A percentile compares a stretch with the other conserved stretches of the same genome.
phyloP scores from a whole-genome alignment of 2,113 vertebrate species.

The Mungos mungo region DNA sequence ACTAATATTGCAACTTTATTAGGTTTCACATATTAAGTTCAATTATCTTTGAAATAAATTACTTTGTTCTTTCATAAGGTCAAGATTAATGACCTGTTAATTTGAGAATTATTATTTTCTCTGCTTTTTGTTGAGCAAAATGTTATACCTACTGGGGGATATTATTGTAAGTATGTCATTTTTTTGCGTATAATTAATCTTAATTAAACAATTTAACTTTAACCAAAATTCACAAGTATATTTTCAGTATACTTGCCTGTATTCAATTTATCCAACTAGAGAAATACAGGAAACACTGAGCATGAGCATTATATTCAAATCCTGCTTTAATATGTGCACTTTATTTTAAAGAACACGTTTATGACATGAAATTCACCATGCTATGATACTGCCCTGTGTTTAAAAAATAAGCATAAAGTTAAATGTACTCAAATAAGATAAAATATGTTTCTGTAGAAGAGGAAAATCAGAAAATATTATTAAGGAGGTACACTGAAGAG shows the following conservation, averaged over 20 bases:
- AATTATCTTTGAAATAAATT: slow-evolving; percentile 45
- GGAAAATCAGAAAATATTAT: neutral
- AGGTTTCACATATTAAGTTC: slow-evolving; percentile 30
- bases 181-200: slow-evolving; percentile 20
- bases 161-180: neutral
- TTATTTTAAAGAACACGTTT: neutral
- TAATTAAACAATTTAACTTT: slow-evolving; percentile 38
- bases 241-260: neutral
- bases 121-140: slow-evolving; percentile 39
- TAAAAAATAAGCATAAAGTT: slow-evolving; percentile 1
- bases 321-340: neutral
- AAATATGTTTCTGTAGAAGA: neutral
- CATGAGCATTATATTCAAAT: neutral
- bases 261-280: neutral
- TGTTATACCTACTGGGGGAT: neutral
- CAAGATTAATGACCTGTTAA: slow-evolving; percentile 45
- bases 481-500: neutral
- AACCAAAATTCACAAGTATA: neutral
- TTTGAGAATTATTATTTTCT: slow-evolving; percentile 46
- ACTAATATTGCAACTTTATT: slow-evolving; percentile 37
- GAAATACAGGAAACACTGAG: neutral
- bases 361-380: neutral
- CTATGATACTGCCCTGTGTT: neutral
- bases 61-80: slow-evolving; percentile 44
- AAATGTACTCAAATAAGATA: neutral